These are phyloP conservation scores for Apaloderma vittatum DNA, from an alignment of 2,113 vertebrate species.

Conservation along the genomic window DNA sequence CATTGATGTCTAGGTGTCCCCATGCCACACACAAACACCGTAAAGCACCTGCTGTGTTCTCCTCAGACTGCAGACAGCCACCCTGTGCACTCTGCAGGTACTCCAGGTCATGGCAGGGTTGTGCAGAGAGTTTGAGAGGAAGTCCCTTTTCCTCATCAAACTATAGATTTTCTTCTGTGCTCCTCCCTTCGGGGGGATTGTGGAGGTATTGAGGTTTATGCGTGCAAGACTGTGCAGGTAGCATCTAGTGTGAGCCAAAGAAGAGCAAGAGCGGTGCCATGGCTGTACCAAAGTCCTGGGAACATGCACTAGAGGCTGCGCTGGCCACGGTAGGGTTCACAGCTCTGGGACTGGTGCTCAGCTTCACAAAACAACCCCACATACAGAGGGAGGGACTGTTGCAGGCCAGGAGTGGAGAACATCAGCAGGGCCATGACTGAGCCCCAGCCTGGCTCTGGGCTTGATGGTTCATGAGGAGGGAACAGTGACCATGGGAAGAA, in stretches of 20 bases:
- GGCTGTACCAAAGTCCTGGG: not conserved
- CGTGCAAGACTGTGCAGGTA: not conserved
- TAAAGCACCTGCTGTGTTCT: not conserved
- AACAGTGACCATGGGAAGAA: not conserved
- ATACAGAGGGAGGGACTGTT: not conserved
- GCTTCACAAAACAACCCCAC: not conserved
- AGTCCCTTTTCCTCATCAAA: not conserved
- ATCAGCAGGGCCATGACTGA: not conserved
- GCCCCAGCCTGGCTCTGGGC: not conserved
- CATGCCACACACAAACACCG: no score
- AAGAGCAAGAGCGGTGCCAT: not conserved
- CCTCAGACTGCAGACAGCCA: not conserved
- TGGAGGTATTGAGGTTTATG: not conserved
- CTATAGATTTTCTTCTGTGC: not conserved
- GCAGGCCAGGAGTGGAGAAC: not conserved
- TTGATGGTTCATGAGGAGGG: not conserved
- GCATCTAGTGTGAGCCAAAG: not conserved
- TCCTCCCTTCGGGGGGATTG: not conserved
- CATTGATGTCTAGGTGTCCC: not conserved
- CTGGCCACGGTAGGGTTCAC: fast-evolving
- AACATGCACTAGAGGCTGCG: not conserved
- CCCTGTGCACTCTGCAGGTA: fast-evolving
- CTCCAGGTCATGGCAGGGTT: not conserved
- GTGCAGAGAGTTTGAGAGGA: not conserved
- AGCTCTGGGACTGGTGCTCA: not conserved